phyloP scores from a whole-genome alignment of 2,888 invertebrate genomes.

The Polymixis lichenea region DNA sequence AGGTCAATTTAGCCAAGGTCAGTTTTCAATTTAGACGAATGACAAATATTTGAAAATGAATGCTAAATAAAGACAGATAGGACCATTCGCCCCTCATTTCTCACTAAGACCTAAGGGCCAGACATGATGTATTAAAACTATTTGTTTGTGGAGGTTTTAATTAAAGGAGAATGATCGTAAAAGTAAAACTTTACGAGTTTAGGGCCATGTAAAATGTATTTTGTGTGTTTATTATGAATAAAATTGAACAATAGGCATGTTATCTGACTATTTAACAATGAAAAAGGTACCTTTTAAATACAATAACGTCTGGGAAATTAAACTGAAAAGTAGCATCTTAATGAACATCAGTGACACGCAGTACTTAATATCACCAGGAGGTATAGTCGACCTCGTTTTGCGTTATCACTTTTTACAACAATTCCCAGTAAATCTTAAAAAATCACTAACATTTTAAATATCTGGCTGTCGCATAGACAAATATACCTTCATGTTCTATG shows the following conservation, averaged over 20 bases:
- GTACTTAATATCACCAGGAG: too few species aligned
- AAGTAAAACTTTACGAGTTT: neutral
- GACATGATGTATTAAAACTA: neutral
- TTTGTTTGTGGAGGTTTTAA: slow-evolving; percentile 24
- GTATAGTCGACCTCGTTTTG: too few species aligned
- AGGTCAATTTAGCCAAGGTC: neutral
- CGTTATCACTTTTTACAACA: too few species aligned
- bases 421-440: too few species aligned
- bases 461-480: neutral
- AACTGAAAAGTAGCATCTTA: neutral
- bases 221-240: neutral
- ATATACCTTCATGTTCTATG: neutral
- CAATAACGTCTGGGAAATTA: neutral
- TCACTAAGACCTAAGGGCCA: neutral
- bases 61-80: slow-evolving; percentile 1
- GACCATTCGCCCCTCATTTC: slow-evolving; percentile 5
- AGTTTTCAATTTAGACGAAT: slow-evolving; percentile 3
- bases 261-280: neutral
- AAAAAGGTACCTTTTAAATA: neutral
- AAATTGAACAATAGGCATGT: neutral
- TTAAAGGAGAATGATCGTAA: slow-evolving; percentile 8
- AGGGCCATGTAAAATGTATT: neutral
- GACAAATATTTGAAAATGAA: slow-evolving; percentile 8
- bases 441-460: too few species aligned
- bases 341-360: too few species aligned